These are phyloP conservation scores for Chaitophorus viminalis DNA, from an alignment of 2,888 invertebrate species.

Conservation along the genomic window DNA sequence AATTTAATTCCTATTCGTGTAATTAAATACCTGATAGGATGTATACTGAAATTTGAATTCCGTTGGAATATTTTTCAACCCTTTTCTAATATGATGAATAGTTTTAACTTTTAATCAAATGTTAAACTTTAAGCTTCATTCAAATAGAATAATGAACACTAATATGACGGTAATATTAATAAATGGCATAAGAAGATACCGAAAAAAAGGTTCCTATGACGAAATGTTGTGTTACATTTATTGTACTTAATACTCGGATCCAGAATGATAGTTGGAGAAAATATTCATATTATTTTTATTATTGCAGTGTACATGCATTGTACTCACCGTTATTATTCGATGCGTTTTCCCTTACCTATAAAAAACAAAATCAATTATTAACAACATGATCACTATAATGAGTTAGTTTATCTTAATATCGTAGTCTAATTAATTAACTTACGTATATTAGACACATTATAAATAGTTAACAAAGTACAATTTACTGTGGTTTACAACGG, in stretches of 20 bases:
- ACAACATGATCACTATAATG: background rate
- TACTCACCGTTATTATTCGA: slow-evolving; percentile 59
- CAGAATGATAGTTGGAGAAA: too few relatives aligned
- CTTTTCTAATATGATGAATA: background rate
- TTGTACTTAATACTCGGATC: too few relatives aligned
- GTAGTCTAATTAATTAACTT: too few relatives aligned
- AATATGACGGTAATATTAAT: background rate
- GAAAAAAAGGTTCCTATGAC: too few relatives aligned
- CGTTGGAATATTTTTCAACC: background rate
- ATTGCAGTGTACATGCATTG: background rate
- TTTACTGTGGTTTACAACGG: too few relatives aligned
- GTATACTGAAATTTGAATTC: background rate
- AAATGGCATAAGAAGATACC: background rate
- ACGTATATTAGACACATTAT: too few relatives aligned
- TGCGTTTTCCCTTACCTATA: slow-evolving; percentile 57
- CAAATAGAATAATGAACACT: background rate
- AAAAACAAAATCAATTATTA: slow-evolving; percentile 10
- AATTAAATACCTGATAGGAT: background rate
- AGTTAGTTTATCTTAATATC: too few relatives aligned
- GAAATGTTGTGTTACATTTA: too few relatives aligned
- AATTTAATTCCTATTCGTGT: background rate
- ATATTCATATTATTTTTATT: background rate
- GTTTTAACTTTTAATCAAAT: too few relatives aligned
- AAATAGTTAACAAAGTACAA: too few relatives aligned
- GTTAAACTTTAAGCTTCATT: background rate